Evolutionary conservation across 2,888 invertebrate genomes (phyloP).

Genomic region (Baronia brevicornis): DNA sequence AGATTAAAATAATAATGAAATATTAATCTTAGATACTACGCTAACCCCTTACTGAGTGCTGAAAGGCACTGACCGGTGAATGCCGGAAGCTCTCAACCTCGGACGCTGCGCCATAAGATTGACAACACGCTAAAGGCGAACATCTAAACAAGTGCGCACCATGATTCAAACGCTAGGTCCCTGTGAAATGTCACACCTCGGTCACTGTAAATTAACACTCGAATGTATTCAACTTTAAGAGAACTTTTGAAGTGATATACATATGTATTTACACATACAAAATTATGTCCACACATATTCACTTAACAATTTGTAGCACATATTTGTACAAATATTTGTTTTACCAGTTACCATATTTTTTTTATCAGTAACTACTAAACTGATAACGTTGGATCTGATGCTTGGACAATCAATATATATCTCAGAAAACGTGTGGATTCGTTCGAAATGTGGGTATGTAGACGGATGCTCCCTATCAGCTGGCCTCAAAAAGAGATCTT

Average conservation of each 20-base stretch:
- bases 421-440: too few species aligned
- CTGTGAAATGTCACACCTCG: constrained; percentile 36
- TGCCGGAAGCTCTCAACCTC: constrained; percentile 43
- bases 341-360: too few species aligned
- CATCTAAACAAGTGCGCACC: constrained; percentile 13
- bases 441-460: too few species aligned
- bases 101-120: constrained; percentile 34
- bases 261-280: too few species aligned
- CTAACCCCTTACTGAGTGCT: constrained; percentile 2
- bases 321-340: too few species aligned
- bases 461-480: too few species aligned
- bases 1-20: constrained; percentile 1
- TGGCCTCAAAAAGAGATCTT: too few species aligned
- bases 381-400: too few species aligned
- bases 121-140: constrained; percentile 38
- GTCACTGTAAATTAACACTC: constrained; percentile 14
- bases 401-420: too few species aligned
- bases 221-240: constrained; percentile 3
- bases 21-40: constrained; percentile 6
- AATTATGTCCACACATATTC: too few species aligned
- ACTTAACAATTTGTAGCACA: too few species aligned
- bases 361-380: too few species aligned
- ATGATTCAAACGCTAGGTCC: constrained; percentile 30
- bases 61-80: constrained; percentile 27
- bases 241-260: not conserved